Evolutionary conservation across 1,140 invertebrate genomes (phyloP).

Genomic region (Drosophila pallidifrons): DNA sequence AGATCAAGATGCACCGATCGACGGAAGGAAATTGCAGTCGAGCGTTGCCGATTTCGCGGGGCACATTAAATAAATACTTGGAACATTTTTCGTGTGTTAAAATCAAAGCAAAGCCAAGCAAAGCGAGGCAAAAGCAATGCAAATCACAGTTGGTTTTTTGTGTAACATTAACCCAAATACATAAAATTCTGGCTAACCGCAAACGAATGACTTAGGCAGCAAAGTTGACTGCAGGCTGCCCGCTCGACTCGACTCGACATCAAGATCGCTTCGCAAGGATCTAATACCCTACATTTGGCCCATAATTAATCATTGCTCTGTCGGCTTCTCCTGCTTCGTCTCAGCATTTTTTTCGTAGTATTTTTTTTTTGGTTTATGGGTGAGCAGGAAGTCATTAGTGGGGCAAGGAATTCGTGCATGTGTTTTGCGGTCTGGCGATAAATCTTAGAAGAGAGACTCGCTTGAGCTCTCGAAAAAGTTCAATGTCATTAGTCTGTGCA

Average conservation of each 20-base stretch:
- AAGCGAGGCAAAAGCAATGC: slow-evolving; percentile 10
- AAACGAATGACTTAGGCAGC: slow-evolving; percentile 66
- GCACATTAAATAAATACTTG: slow-evolving; percentile 80
- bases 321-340: slow-evolving; percentile 14
- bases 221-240: slow-evolving; percentile 55
- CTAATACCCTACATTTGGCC: slow-evolving; percentile 53
- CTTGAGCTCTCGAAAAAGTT: slow-evolving; percentile 33
- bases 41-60: slow-evolving; percentile 41
- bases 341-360: slow-evolving; percentile 19
- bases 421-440: slow-evolving; percentile 19
- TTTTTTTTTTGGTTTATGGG: slow-evolving; percentile 66
- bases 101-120: slow-evolving; percentile 72
- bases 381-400: slow-evolving; percentile 75
- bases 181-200: slow-evolving; percentile 62
- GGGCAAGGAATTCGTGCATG: slow-evolving; percentile 41
- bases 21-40: slow-evolving; percentile 77
- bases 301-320: slow-evolving; percentile 49
- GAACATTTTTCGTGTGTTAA: slow-evolving; percentile 71
- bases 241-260: slow-evolving; percentile 3
- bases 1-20: slow-evolving; percentile 69
- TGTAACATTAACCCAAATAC: slow-evolving; percentile 84
- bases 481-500: slow-evolving; percentile 26
- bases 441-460: slow-evolving; percentile 26
- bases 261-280: slow-evolving; percentile 56
- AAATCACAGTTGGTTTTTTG: slow-evolving; percentile 33